phyloP scores from a whole-genome alignment of 1,140 invertebrate species.

The Bombus sylvicola region DNA sequence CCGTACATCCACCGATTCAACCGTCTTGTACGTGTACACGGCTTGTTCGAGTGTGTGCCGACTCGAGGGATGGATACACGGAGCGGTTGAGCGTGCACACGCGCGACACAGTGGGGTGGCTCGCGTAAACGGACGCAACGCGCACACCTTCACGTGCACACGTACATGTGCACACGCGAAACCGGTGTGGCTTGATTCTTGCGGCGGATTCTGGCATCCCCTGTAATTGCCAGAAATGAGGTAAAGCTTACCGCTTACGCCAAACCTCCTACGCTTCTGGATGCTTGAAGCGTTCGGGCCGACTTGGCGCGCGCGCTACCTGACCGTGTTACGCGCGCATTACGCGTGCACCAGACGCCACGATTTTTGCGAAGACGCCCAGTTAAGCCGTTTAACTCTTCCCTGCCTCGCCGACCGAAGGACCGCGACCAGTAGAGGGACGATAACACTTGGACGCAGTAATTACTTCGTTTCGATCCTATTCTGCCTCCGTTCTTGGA shows the following conservation, averaged over 20 bases:
- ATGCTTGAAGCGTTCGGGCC: constrained; percentile 25
- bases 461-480: constrained; percentile 34
- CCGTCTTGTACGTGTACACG: constrained; percentile 18
- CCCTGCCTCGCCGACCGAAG: neutral
- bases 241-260: constrained; percentile 79
- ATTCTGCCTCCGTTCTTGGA: too few species aligned
- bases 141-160: constrained; percentile 30
- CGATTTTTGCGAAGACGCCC: constrained; percentile 32
- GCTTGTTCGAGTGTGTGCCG: neutral
- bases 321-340: constrained; percentile 1
- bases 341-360: neutral
- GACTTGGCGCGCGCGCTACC: constrained; percentile 53
- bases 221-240: constrained; percentile 82
- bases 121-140: constrained; percentile 52
- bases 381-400: constrained; percentile 17
- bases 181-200: constrained; percentile 79
- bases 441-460: neutral
- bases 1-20: constrained; percentile 46
- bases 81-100: constrained; percentile 38
- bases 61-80: constrained; percentile 29
- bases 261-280: constrained; percentile 70
- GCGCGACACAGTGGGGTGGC: constrained; percentile 48
- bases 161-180: constrained; percentile 10
- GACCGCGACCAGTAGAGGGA: too few species aligned
- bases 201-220: constrained; percentile 80